Percentiles rank a stretch among this genome's conserved stretches.
Evolutionary conservation across 2,888 invertebrate species (phyloP).

Genomic region (Cryptophagus acutangulus): DNA sequence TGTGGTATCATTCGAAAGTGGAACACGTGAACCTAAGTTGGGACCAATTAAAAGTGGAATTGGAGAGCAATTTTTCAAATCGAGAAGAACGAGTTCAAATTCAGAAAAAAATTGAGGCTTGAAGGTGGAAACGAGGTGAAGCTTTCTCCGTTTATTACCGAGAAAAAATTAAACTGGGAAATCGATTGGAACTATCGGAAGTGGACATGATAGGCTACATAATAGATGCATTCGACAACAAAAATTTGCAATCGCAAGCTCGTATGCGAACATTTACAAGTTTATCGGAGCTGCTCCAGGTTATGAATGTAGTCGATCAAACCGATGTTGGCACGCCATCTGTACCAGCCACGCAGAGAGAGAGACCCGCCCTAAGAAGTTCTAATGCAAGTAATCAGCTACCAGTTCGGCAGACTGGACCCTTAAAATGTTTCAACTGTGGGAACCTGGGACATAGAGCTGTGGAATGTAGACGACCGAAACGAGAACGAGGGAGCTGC

Average conservation of each 20-base stretch:
- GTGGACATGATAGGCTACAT: slow-evolving; percentile 3
- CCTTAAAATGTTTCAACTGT: slow-evolving; percentile 3
- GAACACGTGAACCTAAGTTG: neutral
- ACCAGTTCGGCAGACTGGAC: neutral
- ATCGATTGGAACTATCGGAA: neutral
- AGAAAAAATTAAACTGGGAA: slow-evolving; percentile 2
- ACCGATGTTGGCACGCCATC: neutral
- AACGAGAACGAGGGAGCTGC: neutral
- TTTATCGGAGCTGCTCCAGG: neutral
- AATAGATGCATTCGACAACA: slow-evolving; percentile 1
- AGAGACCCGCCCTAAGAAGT: neutral
- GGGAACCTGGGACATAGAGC: neutral
- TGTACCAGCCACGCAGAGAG: too few relatives aligned
- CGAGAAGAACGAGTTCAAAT: neutral
- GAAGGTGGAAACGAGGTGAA: slow-evolving; percentile 4
- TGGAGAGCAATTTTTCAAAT: neutral
- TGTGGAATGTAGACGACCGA: neutral
- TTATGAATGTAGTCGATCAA: neutral
- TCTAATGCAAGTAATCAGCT: neutral
- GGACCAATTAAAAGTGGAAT: neutral
- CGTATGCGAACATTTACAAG: neutral
- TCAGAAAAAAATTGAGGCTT: neutral
- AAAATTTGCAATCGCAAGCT: neutral
- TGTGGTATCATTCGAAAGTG: slow-evolving; percentile 4
- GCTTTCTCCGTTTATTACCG: neutral